A percentile compares a stretch with the other conserved stretches of the same genome.
phyloP scores from a whole-genome alignment of 2,888 invertebrate genomes.

The Tineola bisselliella region DNA sequence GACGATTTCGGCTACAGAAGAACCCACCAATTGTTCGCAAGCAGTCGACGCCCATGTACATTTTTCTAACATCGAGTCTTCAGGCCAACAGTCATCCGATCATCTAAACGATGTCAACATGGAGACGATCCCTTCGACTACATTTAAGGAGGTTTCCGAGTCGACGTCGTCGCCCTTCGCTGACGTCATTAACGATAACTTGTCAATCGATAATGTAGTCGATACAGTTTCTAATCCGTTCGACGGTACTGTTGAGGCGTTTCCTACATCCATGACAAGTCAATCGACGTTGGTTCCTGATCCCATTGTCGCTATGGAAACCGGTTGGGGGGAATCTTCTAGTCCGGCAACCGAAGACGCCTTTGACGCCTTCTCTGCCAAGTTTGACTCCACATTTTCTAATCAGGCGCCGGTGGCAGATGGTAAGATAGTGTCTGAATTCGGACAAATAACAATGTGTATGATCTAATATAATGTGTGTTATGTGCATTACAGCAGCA shows the following conservation, averaged over 20 bases:
- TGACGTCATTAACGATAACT: constrained; percentile 27
- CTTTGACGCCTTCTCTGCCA: constrained; percentile 90
- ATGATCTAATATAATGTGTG: background rate
- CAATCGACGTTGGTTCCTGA: background rate
- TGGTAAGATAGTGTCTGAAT: background rate
- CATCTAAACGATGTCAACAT: no score
- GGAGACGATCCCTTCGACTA: background rate
- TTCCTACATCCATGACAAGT: background rate
- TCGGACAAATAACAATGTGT: background rate
- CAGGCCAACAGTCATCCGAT: background rate
- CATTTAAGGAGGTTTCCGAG: background rate
- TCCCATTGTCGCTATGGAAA: background rate
- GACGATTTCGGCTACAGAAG: background rate
- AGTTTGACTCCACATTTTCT: constrained; percentile 76
- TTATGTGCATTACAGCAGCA: constrained; percentile 23
- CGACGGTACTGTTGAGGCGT: constrained; percentile 24
- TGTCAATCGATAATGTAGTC: background rate
- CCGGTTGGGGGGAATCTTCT: constrained; percentile 29
- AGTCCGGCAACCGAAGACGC: constrained; percentile 53
- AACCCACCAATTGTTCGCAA: no score
- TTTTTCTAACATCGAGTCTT: background rate
- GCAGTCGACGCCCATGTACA: background rate
- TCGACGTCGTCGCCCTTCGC: constrained; percentile 36
- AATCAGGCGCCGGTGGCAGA: background rate
- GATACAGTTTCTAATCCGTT: constrained; percentile 39